Conservation (phyloP, 2,113 vertebrate genomes). For the Pelobates fuscus region DNA sequence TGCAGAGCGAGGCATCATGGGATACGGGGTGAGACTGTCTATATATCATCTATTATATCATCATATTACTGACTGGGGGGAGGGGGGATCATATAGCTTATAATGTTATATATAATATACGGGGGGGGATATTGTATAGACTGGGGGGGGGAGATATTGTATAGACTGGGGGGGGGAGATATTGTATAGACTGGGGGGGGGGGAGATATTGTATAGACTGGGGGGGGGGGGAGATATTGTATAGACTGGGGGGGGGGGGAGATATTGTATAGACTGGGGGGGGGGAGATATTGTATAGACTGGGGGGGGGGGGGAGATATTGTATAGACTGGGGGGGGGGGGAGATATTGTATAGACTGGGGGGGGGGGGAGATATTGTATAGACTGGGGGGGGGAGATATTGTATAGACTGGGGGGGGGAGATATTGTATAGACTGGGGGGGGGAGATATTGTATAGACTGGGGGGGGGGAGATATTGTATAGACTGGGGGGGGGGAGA, state of each 20-base stretch:
- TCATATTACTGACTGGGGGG: not conserved
- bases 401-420: too few relatives aligned
- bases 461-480: not conserved
- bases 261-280: not conserved
- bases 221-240: not conserved
- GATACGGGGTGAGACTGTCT: conserved; percentile 10
- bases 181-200: not conserved
- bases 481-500: not conserved
- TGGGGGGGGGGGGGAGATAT: too few relatives aligned
- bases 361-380: too few relatives aligned
- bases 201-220: not conserved
- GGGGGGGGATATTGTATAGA: not conserved
- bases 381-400: too few relatives aligned
- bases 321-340: not conserved
- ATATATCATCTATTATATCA: too few relatives aligned
- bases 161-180: not conserved
- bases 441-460: too few relatives aligned
- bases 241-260: not conserved
- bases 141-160: not conserved
- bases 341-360: too few relatives aligned
- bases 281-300: not conserved
- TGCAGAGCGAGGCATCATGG: not conserved
- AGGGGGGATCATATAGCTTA: too few relatives aligned
- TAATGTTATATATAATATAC: too few relatives aligned
- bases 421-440: too few relatives aligned